phyloP scores from a whole-genome alignment of 2,888 invertebrate species.

The Diplolepis rosae region DNA sequence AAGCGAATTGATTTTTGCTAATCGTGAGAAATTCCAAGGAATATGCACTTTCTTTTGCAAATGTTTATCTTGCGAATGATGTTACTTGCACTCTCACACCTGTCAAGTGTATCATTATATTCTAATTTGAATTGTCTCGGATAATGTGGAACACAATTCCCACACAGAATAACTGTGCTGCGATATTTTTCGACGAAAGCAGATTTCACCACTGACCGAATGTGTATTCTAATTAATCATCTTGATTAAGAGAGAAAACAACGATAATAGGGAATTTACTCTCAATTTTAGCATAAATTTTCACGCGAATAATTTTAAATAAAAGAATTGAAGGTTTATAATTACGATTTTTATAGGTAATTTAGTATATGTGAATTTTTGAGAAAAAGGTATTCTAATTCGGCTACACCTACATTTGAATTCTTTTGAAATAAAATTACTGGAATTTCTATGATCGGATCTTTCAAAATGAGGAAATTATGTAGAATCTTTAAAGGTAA shows the following conservation, averaged over 20 bases:
- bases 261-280: neutral
- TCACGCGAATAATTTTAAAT: neutral
- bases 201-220: conserved; percentile 26
- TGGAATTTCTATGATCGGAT: too few species aligned
- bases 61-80: conserved; percentile 59
- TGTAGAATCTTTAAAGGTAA: too few species aligned
- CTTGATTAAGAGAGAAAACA: neutral
- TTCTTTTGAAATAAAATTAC: too few species aligned
- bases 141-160: conserved; percentile 47
- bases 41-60: neutral
- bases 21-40: too few species aligned
- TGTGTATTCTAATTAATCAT: conserved; percentile 20
- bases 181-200: conserved; percentile 11
- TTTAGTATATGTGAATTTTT: too few species aligned
- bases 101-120: conserved; percentile 57
- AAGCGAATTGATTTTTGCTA: too few species aligned
- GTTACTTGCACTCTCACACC: conserved; percentile 64
- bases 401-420: too few species aligned
- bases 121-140: conserved; percentile 53
- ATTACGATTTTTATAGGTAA: too few species aligned
- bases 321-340: neutral
- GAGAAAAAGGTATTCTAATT: too few species aligned
- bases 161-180: neutral
- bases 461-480: too few species aligned
- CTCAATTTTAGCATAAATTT: neutral